Base-by-base conservation (phyloP, 1,140 invertebrate genomes). In the Platyscapa corneri region DNA sequence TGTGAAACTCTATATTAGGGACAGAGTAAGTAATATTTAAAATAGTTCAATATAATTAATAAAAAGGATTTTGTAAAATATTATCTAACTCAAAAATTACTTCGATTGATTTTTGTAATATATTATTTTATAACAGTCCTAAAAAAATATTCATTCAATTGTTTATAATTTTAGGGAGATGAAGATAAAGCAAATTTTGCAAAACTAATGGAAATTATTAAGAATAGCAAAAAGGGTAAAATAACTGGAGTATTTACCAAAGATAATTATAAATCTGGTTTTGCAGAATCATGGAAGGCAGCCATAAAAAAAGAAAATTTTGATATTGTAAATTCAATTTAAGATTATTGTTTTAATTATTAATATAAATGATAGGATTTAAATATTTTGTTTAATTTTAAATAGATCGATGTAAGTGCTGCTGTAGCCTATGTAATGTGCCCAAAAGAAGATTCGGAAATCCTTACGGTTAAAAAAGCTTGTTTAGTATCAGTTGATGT, bases 171-270 rank as follows among this genome's bases (percentile, higher is more conserved):
- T 89, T 94, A 98, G 97, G 96, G 94, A 88, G 98, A 99, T 89
- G 99, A 99, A 94, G 98, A 99, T 91, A 97, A 98, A 92, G 96
- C 96, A 32, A 99, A 99, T 93, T 99, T 98, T 93, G 95, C 95
- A 82, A 98, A 97, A 91, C 94, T 99, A 3, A 95, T 99, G 77
- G 95, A 96, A 88, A 95, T 96, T 34, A 97, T 99, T 78, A 97
- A 97, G 93, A 95, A 95, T 83, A 98, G 98, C 86, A 97, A 97
- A 93, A 96, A 96, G 86, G 98, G 98, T 18, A 98, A 98, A 94
- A 96, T 95, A 10, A 91, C 99, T 67, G 99, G 99, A n/a, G 95
- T 98, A 23, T 99, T 99, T 93, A 93, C 94, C 0, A 99, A 99
- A 94, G 99, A 99, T 92, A 97, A 97, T 87, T 99, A 98, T 91